phyloP scores from a whole-genome alignment of 2,113 vertebrate genomes.

The Lagenorhynchus albirostris region DNA sequence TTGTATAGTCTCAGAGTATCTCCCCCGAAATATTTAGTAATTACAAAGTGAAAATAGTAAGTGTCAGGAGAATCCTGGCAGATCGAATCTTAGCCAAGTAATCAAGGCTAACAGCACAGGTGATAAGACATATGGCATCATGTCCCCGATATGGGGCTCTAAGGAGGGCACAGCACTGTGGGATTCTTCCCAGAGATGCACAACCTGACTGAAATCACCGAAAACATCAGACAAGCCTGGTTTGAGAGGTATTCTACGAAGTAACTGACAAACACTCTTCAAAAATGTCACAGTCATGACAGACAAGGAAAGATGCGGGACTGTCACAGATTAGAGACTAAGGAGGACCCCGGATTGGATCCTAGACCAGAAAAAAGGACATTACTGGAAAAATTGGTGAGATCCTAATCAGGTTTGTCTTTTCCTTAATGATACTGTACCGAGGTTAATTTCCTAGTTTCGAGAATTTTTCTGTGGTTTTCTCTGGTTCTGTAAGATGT shows the following conservation, averaged over 20 bases:
- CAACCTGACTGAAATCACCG: not conserved
- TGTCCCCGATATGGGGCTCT: rapidly evolving
- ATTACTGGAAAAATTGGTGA: too few relatives aligned
- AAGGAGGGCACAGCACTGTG: rapidly evolving
- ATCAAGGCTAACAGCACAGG: not conserved
- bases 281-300: not conserved
- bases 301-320: not conserved
- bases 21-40: not conserved
- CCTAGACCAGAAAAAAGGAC: not conserved
- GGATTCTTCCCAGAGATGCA: not conserved
- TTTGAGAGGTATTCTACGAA: too few relatives aligned
- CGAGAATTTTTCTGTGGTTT: not conserved
- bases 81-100: not conserved
- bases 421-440: rapidly evolving
- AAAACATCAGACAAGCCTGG: not conserved
- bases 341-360: not conserved
- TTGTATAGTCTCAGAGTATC: not conserved
- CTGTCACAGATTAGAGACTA: not conserved
- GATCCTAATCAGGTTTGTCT: not conserved
- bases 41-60: not conserved
- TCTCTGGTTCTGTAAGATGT: not conserved
- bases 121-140: rapidly evolving
- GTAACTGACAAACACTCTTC: not conserved
- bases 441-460: not conserved
- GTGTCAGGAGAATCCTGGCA: not conserved